phyloP scores from a whole-genome alignment of 2,113 vertebrate genomes.

The Rhineura floridana region DNA sequence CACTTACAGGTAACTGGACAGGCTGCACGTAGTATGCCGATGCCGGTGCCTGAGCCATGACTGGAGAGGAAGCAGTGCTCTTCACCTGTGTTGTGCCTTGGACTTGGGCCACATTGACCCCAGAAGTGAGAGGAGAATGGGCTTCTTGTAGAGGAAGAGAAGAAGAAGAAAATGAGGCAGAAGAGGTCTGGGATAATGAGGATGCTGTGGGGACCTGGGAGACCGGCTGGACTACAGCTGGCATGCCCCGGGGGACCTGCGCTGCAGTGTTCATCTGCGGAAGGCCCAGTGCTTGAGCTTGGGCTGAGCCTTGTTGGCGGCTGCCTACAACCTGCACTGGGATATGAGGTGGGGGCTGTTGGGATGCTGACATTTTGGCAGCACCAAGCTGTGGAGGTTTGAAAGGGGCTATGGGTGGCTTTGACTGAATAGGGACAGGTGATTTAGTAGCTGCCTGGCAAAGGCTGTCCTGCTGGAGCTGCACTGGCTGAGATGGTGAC shows the following conservation, averaged over 20 bases:
- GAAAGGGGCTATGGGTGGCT: constrained; percentile 80
- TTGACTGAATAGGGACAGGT: constrained; percentile 91
- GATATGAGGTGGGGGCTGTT: constrained; percentile 85
- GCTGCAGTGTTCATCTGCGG: constrained; percentile 80
- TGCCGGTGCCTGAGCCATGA: constrained; percentile 76
- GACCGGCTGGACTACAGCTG: constrained; percentile 76
- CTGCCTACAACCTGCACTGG: constrained; percentile 95
- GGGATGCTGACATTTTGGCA: constrained; percentile 74
- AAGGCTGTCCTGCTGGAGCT: constrained; percentile 71
- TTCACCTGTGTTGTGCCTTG: constrained; percentile 79
- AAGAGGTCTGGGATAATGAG: constrained; percentile 68
- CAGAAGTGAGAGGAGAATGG: constrained; percentile 67
- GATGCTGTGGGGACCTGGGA: constrained; percentile 73
- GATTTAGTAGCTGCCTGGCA: constrained; percentile 75
- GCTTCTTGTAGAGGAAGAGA: constrained; percentile 63
- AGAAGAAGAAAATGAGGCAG: constrained; percentile 60
- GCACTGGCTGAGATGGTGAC: constrained; percentile 74
- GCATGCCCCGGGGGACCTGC: constrained; percentile 70
- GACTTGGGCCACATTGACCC: constrained; percentile 75
- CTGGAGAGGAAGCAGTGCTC: constrained; percentile 73
- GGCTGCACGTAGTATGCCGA: constrained; percentile 81
- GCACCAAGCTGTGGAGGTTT: constrained; percentile 76
- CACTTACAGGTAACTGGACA: constrained; percentile 80
- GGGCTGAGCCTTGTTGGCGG: constrained; percentile 86
- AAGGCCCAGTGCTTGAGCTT: constrained; percentile 87